Percentiles rank a stretch among this genome's conserved stretches.
Evolutionary conservation across 2,888 invertebrate genomes (phyloP).

Genomic region (Xanthostigma xanthostigma): DNA sequence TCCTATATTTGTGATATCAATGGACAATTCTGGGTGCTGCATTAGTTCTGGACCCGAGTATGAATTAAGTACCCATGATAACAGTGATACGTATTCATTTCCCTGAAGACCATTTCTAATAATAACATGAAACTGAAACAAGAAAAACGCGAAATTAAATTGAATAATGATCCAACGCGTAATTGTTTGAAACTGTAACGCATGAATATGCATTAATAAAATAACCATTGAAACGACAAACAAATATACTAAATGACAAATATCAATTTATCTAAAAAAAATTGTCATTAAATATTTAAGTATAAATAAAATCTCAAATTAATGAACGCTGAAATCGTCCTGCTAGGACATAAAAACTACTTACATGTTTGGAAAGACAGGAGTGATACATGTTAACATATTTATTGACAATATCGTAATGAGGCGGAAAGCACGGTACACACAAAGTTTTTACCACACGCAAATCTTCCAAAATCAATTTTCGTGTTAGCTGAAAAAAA

Average conservation of each 20-base stretch:
- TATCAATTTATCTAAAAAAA: background rate
- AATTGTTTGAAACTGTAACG: too few species aligned
- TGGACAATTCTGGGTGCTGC: slow-evolving; percentile 65
- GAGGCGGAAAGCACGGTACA: slow-evolving; percentile 89
- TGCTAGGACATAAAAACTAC: slow-evolving; percentile 19
- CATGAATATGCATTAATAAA: too few species aligned
- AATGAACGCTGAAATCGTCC: background rate
- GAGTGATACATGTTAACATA: slow-evolving; percentile 91
- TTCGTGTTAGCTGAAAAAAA: slow-evolving; percentile 42
- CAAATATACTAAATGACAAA: too few species aligned
- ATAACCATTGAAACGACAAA: background rate
- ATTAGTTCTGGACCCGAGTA: slow-evolving; percentile 81
- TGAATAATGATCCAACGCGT: too few species aligned
- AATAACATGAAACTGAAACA: slow-evolving; percentile 60
- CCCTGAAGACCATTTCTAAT: slow-evolving; percentile 83
- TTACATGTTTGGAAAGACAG: slow-evolving; percentile 64
- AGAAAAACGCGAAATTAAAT: background rate
- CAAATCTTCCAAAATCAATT: slow-evolving; percentile 79
- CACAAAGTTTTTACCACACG: slow-evolving; percentile 80
- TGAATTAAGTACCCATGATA: slow-evolving; percentile 85
- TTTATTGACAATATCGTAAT: slow-evolving; percentile 81
- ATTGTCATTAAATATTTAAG: background rate
- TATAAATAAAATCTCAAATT: background rate
- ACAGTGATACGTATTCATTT: slow-evolving; percentile 87
- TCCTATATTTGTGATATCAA: slow-evolving; percentile 51